phyloP scores from a whole-genome alignment of 64 coral and sea anemone genomes.

The Montipora cactus region DNA sequence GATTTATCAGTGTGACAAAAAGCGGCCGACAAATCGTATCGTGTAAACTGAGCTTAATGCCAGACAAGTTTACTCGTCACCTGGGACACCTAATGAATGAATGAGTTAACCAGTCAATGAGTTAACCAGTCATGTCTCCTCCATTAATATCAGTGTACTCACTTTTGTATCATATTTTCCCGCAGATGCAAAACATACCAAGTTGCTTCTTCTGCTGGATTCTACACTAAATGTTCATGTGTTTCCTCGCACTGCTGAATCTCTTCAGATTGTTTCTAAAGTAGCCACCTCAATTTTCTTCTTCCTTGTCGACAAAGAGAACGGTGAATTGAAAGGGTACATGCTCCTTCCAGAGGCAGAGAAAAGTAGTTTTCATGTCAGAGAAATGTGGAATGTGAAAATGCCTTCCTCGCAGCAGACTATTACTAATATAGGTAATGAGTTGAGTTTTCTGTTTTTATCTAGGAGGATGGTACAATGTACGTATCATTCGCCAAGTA shows the following conservation, averaged over 20 bases:
- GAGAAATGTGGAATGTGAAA: conserved; percentile 95
- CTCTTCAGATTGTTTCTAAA: conserved; percentile 65
- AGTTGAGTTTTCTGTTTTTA: background rate
- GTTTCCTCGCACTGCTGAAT: conserved; percentile 85
- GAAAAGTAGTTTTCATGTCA: conserved; percentile 61
- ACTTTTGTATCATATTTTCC: background rate
- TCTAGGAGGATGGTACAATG: background rate
- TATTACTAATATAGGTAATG: conserved; percentile 83
- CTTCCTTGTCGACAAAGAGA: conserved; percentile 74
- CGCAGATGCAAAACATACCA: conserved; percentile 90
- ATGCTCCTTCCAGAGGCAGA: conserved; percentile 50
- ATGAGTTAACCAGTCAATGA: no score
- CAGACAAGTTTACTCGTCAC: no score
- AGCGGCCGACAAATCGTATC: no score
- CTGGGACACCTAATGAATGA: no score
- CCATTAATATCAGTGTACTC: no score
- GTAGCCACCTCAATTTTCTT: conserved; percentile 82
- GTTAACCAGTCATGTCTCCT: no score
- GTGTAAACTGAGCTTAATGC: no score
- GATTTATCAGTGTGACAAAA: no score
- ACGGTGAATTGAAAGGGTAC: conserved; percentile 75
- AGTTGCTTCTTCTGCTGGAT: conserved; percentile 93
- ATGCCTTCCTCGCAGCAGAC: conserved; percentile 84
- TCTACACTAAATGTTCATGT: conserved; percentile 83
- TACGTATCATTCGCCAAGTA: no score